Conservation (phyloP, 2,888 invertebrate genomes). For the Hyalella azteca region DNA sequence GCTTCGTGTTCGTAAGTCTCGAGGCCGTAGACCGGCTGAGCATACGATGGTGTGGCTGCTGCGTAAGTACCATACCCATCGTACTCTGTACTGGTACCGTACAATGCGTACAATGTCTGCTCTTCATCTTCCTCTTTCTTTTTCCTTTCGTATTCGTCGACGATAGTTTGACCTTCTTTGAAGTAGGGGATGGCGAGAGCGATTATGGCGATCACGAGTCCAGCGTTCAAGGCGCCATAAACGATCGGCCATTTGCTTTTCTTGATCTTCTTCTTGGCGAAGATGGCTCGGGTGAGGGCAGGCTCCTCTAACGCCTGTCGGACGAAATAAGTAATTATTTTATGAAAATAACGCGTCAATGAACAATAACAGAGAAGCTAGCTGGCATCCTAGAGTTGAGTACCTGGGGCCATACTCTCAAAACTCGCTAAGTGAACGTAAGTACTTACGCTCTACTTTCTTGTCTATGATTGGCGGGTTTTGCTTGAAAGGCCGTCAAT, state of each 20-base stretch:
- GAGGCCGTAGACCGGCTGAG: background rate
- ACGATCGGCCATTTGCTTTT: constrained; percentile 24
- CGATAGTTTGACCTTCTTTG: constrained; percentile 21
- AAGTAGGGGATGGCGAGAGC: constrained; percentile 6
- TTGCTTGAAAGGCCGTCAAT: too few relatives aligned
- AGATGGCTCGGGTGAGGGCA: background rate
- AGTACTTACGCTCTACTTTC: too few relatives aligned
- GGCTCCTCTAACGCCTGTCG: background rate
- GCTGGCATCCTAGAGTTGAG: too few relatives aligned
- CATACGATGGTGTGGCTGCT: background rate
- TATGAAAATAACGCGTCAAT: too few relatives aligned
- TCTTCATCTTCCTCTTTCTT: background rate
- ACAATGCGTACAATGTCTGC: background rate
- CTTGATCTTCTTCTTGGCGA: constrained; percentile 16
- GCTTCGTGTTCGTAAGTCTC: too few relatives aligned
- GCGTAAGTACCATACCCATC: background rate
- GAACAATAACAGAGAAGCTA: too few relatives aligned
- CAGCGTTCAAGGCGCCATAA: background rate
- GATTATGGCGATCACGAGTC: background rate
- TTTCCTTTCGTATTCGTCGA: constrained; percentile 3
- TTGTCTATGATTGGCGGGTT: too few relatives aligned
- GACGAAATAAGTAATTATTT: background rate
- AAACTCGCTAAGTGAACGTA: too few relatives aligned
- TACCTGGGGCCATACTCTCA: too few relatives aligned
- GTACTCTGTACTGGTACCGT: background rate